Percentiles rank a stretch among this genome's conserved stretches.
Conservation (phyloP, 2,113 vertebrate species). For the Turdus rufiventris region DNA sequence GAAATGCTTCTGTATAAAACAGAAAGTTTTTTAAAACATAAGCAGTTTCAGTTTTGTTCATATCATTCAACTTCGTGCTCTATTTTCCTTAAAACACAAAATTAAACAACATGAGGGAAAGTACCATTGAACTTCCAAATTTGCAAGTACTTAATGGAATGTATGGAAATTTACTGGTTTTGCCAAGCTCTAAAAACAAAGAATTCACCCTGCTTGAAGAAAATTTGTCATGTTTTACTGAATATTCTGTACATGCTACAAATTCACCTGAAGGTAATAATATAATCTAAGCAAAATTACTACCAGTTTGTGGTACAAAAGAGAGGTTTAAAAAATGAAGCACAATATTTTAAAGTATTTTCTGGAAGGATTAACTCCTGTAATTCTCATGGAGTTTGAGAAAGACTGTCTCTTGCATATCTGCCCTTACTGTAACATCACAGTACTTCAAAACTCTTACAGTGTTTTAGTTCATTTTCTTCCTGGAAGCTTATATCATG, state of each 20-base stretch:
- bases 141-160: background rate
- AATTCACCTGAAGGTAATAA: background rate
- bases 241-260: background rate
- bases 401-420: background rate
- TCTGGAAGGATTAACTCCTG: background rate
- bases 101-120: background rate
- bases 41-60: conserved; percentile 15
- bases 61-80: conserved; percentile 42
- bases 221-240: background rate
- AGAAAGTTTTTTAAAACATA: background rate
- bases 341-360: background rate
- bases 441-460: background rate
- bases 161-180: background rate
- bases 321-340: background rate
- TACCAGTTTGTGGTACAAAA: background rate
- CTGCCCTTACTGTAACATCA: background rate
- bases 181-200: background rate
- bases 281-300: background rate
- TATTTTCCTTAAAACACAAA: background rate
- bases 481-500: background rate
- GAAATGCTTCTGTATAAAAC: conserved; percentile 16
- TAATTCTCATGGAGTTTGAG: background rate
- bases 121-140: background rate
- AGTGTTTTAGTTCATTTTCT: background rate
- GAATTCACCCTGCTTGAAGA: background rate